These are phyloP conservation scores for Ophion obscuratus DNA, from an alignment of 2,888 invertebrate genomes.

Conservation along the genomic window DNA sequence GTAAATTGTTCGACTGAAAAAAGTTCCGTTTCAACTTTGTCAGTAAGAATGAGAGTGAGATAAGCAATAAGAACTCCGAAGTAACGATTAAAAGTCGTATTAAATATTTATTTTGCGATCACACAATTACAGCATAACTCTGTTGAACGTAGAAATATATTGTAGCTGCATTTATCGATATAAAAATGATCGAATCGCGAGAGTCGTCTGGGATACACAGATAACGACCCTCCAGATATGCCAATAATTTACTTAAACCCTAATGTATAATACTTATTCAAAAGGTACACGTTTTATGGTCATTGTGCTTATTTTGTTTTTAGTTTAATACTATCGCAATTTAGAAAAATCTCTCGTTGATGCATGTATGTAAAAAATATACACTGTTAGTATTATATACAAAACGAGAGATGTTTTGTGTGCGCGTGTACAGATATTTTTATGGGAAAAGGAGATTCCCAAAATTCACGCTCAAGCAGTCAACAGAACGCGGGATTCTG, in stretches of 20 bases:
- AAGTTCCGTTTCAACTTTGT: not conserved
- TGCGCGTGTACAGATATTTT: not conserved
- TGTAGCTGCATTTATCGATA: constrained; percentile 3
- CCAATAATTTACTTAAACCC: constrained; percentile 58
- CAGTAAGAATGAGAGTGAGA: too few relatives aligned
- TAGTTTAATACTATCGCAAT: not conserved
- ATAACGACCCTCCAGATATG: constrained; percentile 24
- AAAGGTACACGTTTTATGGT: not conserved
- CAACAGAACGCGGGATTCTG: not conserved
- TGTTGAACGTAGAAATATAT: constrained; percentile 49
- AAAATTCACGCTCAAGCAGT: not conserved
- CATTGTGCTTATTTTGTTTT: not conserved
- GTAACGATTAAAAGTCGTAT: constrained; percentile 51
- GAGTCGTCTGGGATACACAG: not conserved
- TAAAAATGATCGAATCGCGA: constrained; percentile 17
- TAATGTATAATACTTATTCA: constrained; percentile 27
- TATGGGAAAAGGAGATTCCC: not conserved
- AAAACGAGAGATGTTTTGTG: constrained; percentile 15
- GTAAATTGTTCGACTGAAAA: constrained; percentile 8
- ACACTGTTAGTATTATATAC: constrained; percentile 8
- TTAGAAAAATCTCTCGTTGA: not conserved
- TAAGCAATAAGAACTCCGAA: constrained; percentile 1
- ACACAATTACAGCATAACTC: constrained; percentile 52
- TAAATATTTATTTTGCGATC: constrained; percentile 59
- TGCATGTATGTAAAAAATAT: constrained; percentile 20